Evolutionary conservation across 2,797 vertebrate genomes (phyloP), one percentile per base, ranked within the genome.

Genomic region (Hirundo rustica): DNA sequence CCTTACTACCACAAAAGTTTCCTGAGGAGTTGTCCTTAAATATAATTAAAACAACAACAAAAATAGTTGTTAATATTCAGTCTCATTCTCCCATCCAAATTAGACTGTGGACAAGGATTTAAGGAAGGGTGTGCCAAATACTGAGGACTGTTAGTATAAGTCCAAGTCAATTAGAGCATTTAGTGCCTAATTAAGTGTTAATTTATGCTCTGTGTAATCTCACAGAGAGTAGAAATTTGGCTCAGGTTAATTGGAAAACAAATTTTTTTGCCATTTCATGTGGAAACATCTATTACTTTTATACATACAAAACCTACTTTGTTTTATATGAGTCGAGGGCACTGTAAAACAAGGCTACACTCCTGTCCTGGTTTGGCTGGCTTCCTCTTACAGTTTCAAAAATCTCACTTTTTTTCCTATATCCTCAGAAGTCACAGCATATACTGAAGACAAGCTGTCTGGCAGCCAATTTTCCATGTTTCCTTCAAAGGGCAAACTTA

Each of bases 151-250:
- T 68, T 88, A 50, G 25, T 71, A n/a, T n/a, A n/a, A 91, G 80
- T 90, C 80, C 60, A 92, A 88, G 22, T 78, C 55, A 79, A 74
- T 93, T 84, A 78, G 21, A 82, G 74, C 45, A 53, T 48, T 72
- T 90, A 78, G n/a, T 83, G 36, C n/a, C 42, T 80, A 93, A 80
- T 89, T 81, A 85, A 89, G 57, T 77, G n/a, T 57, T 89, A 85
- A 85, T 85, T 94, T 71, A 68, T 68, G 47, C 21, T 64, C 75
- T 72, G 3, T 80, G 60, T 57, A 84, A 23, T 92, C 32, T 87
- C 77, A 65, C 1, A 61, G 51, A 85, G 62, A 42, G 44, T 70
- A 92, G 62, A 78, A 92, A 84, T 92, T 83, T 90, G 79, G 26
- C 66, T 94, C 47, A 50, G 66, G 32, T 34, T 53, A 75, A 54